These are phyloP conservation scores for Littorina saxatilis DNA, from an alignment of 1,140 invertebrate genomes.

Conservation along the genomic window DNA sequence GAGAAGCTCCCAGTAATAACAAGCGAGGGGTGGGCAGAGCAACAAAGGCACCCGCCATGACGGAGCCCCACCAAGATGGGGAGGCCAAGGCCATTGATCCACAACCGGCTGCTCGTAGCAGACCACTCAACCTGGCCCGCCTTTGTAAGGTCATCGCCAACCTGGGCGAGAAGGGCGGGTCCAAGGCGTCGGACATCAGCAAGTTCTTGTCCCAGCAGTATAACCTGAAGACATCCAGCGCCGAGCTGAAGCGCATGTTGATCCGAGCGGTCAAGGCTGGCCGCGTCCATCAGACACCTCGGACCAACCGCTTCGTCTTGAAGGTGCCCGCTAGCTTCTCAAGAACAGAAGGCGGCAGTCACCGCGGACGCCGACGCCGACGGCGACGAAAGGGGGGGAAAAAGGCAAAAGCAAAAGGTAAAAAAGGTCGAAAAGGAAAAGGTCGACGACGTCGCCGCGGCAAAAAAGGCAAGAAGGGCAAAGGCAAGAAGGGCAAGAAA, in stretches of 20 bases:
- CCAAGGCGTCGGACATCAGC: not conserved
- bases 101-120: not conserved
- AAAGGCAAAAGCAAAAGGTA: not conserved
- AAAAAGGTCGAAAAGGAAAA: not conserved
- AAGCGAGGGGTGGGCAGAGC: not conserved
- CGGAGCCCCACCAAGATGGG: not conserved
- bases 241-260: not conserved
- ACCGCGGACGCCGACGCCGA: not conserved
- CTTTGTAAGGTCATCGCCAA: not conserved
- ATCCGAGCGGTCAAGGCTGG: not conserved
- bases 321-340: too few relatives aligned
- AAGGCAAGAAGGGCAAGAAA: not conserved
- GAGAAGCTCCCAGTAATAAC: too few relatives aligned
- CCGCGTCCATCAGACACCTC: not conserved
- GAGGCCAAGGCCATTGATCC: not conserved
- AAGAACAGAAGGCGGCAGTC: not conserved
- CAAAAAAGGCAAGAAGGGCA: not conserved
- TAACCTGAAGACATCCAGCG: not conserved
- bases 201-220: not conserved
- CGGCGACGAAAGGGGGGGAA: not conserved
- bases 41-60: not conserved
- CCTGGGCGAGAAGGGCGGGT: conserved; percentile 3
- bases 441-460: not conserved
- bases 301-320: not conserved
- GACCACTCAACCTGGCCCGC: not conserved